Evolutionary conservation across 2,113 vertebrate species (phyloP), one percentile per base, ranked within the genome.

Genomic region (Sclerurus mexicanus): DNA sequence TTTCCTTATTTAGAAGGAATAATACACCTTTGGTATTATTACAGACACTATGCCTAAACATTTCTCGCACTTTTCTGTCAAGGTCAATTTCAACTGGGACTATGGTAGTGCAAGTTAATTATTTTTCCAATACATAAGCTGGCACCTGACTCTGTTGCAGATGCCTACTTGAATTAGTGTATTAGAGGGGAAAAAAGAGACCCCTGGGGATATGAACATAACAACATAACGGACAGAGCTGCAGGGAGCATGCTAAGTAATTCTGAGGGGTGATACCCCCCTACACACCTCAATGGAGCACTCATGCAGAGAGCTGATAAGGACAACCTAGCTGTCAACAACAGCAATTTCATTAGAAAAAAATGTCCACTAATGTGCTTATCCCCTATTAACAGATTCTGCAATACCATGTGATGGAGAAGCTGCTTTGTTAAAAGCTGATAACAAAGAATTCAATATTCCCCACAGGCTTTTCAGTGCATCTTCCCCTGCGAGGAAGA

Each of bases 331-430:
- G 27, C 74, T 90, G 58, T 69, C 53, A 79, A 74, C 59, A 83
- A 40, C 83, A 59, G 50, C 63, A 83, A 67, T 74, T 85, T 80
- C 75, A 68, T 80, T 81, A 59, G 64, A 25, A 89, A 91, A 91
- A 62, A 85, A 69, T 8, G 16, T 23, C 67, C 42, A 20, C 19
- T 77, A 71, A 90, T n/a, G 67, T 77, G 75, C 76, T 95, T 94
- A 90, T 68, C 75, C 96, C 88, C 77, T 90, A 91, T 93, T 93
- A 94, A 66, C 87, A 95, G 72, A 87, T 69, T 90, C 87, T 90
- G 59, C 39, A 67, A 35, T 27, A 49, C n/a, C 85, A 85, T 1
- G 0, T 77, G 82, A 83, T 69, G n/a, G n/a, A 59, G 85, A 81
- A 94, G 79, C 76, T 71, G 79, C 72, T 93, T 86, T 88, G 50